Evolutionary conservation across 2,113 vertebrate species (phyloP), one percentile per base, ranked within the genome.

Genomic region (Fregata magnificens): DNA sequence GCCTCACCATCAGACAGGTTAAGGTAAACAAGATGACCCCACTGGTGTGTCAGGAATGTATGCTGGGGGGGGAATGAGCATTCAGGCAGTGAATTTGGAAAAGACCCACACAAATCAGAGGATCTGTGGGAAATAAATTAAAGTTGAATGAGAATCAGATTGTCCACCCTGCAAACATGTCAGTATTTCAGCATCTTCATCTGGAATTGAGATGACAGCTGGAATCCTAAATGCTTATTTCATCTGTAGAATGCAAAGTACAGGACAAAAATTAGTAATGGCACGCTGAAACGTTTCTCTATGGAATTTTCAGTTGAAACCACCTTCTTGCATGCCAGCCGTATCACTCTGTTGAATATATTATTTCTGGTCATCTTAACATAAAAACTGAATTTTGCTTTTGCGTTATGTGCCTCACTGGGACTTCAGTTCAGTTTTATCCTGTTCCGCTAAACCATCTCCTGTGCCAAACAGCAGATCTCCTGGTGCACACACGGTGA

Each of bases 351-450:
- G 77, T 22, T 8, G 28, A 92, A 53, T 62, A 72, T 18, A 32
- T 91, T 84, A 92, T 89, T 96, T 96, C 92, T 82, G 73, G 83
- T 89, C 86, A 94, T 56, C 81, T 79, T 52, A 71, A 84, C 52
- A 42, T 4, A 17, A 86, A 91, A 84, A 80, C 63, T 63, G 50
- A 77, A 71, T 65, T 92, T 82, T 1, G 1, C 25, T 66, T 81
- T 53, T 53, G 44, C 2, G 3, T 81, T 84, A 24, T 14, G 29
- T 72, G 40, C 40, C 65, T 93, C 3, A 0, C 40, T 86, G 88
- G 69, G 56, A 49, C 65, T 90, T 70, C 45, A 50, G 36, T 74
- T 70, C 52, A 42, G 42, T 69, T 82, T 65, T 72, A 47, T 45
- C 24, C 7, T 2, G 0, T 74, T 52, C 52, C 7, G 10, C 31